phyloP scores from a whole-genome alignment of 1,140 invertebrate species.

The Drosophila pseudoobscura region DNA sequence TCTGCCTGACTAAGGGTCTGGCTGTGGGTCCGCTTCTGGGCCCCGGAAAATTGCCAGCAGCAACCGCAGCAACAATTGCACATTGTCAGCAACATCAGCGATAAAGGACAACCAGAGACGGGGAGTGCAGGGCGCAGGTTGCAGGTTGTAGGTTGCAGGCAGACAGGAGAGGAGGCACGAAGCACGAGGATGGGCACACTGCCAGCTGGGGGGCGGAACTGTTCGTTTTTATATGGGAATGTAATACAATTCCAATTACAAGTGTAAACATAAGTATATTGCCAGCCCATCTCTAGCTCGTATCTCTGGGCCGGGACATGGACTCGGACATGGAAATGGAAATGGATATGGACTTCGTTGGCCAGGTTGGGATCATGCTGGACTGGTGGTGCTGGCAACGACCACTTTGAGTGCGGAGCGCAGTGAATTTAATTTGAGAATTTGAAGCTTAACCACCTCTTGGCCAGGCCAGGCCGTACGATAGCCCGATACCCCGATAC shows the following conservation, averaged over 20 bases:
- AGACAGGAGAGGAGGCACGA: too few species aligned
- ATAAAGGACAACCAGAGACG: slow-evolving; percentile 40
- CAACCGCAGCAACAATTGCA: slow-evolving; percentile 48
- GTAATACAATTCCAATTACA: slow-evolving; percentile 81
- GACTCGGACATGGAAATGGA: slow-evolving; percentile 5
- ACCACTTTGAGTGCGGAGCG: background rate
- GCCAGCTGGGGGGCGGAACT: slow-evolving; percentile 44
- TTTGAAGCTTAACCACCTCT: too few species aligned
- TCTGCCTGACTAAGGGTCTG: too few species aligned
- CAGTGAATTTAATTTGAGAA: slow-evolving; percentile 43
- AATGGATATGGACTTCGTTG: too few species aligned
- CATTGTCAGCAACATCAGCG: slow-evolving; percentile 76
- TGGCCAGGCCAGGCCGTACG: background rate
- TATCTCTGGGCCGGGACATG: slow-evolving; percentile 11
- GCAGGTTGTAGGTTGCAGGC: too few species aligned
- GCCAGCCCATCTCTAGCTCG: slow-evolving; percentile 17
- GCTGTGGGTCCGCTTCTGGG: background rate
- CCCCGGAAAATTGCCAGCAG: slow-evolving; percentile 30
- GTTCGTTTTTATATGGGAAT: slow-evolving; percentile 62
- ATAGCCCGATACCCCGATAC: background rate
- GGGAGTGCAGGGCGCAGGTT: slow-evolving; percentile 1
- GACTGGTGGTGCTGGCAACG: too few species aligned
- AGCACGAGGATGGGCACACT: slow-evolving; percentile 51
- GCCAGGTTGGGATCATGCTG: too few species aligned
- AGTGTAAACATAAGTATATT: slow-evolving; percentile 78